Evolutionary conservation across 2,797 vertebrate genomes (phyloP).

Genomic region (Champsocephalus esox): DNA sequence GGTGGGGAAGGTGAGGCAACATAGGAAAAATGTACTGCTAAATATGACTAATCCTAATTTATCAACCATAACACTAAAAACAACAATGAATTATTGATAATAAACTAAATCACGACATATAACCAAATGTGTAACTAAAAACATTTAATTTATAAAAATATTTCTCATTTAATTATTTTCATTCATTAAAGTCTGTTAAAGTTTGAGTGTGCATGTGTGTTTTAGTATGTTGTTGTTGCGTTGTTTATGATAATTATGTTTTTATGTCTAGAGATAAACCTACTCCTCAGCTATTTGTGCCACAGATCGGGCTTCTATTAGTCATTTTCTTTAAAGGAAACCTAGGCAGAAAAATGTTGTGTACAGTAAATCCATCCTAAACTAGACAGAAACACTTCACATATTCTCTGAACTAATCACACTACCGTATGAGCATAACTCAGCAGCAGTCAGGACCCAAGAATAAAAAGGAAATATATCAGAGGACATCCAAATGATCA

Average conservation of each 20-base stretch:
- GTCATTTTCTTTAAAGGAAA: slow-evolving; percentile 14
- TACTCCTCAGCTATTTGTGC: slow-evolving; percentile 16
- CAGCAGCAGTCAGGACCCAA: slow-evolving; percentile 18
- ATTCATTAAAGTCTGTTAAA: slow-evolving; percentile 26
- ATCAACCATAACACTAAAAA: slow-evolving; percentile 26
- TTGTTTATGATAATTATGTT: slow-evolving; percentile 13
- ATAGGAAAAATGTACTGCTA: slow-evolving; percentile 85
- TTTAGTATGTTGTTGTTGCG: neutral
- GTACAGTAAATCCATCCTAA: slow-evolving; percentile 1
- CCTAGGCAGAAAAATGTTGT: neutral
- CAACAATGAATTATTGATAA: neutral
- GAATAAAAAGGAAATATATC: slow-evolving; percentile 12
- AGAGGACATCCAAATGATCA: slow-evolving; percentile 6
- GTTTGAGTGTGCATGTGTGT: slow-evolving; percentile 4
- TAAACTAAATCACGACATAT: slow-evolving; percentile 6
- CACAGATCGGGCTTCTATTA: slow-evolving; percentile 23
- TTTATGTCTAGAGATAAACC: slow-evolving; percentile 2
- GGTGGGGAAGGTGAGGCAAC: slow-evolving; percentile 92
- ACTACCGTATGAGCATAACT: slow-evolving; percentile 6
- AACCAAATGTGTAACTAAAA: slow-evolving; percentile 33
- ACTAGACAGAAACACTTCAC: slow-evolving; percentile 50
- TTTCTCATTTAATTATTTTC: slow-evolving; percentile 20
- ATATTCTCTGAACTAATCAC: slow-evolving; percentile 38
- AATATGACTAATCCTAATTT: slow-evolving; percentile 17
- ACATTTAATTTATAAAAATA: slow-evolving; percentile 6